Conservation (phyloP, 2,888 invertebrate species). For the Calephelis perditalis region DNA sequence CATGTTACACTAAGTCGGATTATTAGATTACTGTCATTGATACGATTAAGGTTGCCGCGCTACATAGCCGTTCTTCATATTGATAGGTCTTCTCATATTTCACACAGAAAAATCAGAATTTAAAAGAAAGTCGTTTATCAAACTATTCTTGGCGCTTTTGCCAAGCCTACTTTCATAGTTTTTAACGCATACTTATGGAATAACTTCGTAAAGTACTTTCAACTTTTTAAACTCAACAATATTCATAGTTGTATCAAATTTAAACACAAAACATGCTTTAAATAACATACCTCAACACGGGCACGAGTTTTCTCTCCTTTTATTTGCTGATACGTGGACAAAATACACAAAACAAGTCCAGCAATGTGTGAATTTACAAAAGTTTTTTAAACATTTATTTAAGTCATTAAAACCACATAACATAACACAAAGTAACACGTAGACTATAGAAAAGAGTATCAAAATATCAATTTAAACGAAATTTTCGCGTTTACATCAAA, state of each 20-base stretch:
- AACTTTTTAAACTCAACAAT: not conserved
- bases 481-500: slow-evolving; percentile 12
- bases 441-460: not conserved
- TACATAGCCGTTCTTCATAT: too few relatives aligned
- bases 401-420: slow-evolving; percentile 4
- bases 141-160: not conserved
- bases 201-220: slow-evolving; percentile 1
- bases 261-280: not conserved
- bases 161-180: slow-evolving; percentile 7
- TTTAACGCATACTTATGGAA: not conserved
- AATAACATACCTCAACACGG: slow-evolving; percentile 6
- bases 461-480: slow-evolving; percentile 9
- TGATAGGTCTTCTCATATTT: too few relatives aligned
- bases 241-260: not conserved
- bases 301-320: not conserved
- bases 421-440: slow-evolving; percentile 7
- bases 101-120: too few relatives aligned
- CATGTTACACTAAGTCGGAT: not conserved
- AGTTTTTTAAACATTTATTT: slow-evolving; percentile 12
- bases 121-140: not conserved
- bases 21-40: slow-evolving; percentile 8
- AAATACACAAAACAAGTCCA: slow-evolving; percentile 12
- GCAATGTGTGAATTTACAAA: slow-evolving; percentile 8
- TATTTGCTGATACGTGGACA: slow-evolving; percentile 12
- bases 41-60: slow-evolving; percentile 2